A percentile compares a stretch with the other conserved stretches of the same genome.
phyloP scores from a whole-genome alignment of 2,888 invertebrate genomes.

The Xylophagus ater region DNA sequence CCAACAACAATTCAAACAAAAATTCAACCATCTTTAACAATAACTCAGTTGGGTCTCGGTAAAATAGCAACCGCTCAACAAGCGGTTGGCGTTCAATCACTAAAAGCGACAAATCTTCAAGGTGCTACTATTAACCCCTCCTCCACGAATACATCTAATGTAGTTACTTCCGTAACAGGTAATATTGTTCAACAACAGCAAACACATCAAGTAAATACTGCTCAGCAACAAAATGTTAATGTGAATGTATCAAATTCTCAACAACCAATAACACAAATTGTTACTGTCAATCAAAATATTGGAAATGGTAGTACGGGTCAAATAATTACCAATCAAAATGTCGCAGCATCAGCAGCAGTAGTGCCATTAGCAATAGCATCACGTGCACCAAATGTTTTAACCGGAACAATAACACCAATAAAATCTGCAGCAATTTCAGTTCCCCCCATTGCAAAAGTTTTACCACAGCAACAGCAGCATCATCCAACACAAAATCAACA shows the following conservation, averaged over 20 bases:
- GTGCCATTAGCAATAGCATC: conserved; percentile 33
- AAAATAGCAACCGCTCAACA: conserved; percentile 26
- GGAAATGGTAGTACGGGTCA: conserved; percentile 21
- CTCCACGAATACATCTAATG: conserved; percentile 2
- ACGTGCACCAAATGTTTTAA: conserved; percentile 30
- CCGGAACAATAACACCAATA: conserved; percentile 35
- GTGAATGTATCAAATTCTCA: conserved; percentile 17
- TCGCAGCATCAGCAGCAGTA: conserved; percentile 25
- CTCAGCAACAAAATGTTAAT: conserved; percentile 15
- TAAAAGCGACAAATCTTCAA: conserved; percentile 14
- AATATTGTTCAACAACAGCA: conserved; percentile 15
- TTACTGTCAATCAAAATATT: conserved; percentile 26
- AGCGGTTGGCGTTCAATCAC: conserved; percentile 13
- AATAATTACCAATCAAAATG: conserved; percentile 24
- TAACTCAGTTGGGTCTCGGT: conserved; percentile 34
- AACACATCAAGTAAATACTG: conserved; percentile 10
- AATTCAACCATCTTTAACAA: conserved; percentile 37
- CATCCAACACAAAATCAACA: conserved; percentile 14
- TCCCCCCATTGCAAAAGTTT: conserved; percentile 35
- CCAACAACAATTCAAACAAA: conserved; percentile 36
- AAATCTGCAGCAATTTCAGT: conserved; percentile 23
- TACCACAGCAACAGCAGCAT: conserved; percentile 22
- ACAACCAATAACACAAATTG: conserved; percentile 25
- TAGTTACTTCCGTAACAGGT: conserved; percentile 8
- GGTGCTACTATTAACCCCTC: conserved; percentile 16